A percentile compares a stretch with the other conserved stretches of the same genome.
Conservation (phyloP, 2,797 vertebrate species). For the Hydrolagus colliei region DNA sequence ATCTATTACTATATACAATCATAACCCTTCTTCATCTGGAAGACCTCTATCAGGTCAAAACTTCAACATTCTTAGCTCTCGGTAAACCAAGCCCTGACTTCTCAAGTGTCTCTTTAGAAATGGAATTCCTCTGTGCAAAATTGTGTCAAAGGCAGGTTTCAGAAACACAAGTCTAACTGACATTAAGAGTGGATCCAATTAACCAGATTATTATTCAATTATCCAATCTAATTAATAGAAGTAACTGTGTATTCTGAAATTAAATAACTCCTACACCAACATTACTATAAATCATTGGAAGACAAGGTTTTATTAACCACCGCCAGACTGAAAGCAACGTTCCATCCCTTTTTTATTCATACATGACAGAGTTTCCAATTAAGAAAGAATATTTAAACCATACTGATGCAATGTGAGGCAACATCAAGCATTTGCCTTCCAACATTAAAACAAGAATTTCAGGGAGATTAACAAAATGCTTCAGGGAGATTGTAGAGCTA, state of each 20-base stretch:
- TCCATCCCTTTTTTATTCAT: background rate
- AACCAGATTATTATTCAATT: background rate
- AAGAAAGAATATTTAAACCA: background rate
- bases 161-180: background rate
- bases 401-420: background rate
- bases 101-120: no score
- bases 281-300: background rate
- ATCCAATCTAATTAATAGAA: background rate
- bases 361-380: background rate
- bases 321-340: background rate
- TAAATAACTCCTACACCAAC: background rate
- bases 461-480: no score
- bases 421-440: background rate
- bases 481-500: no score
- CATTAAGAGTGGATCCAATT: background rate
- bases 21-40: no score
- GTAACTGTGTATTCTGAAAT: background rate
- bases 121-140: no score
- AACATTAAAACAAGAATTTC: no score
- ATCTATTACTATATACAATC: no score
- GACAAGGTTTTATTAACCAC: background rate
- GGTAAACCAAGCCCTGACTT: no score
- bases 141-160: background rate
- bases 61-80: no score
- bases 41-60: no score